A percentile compares a stretch with the other conserved stretches of the same genome.
These are phyloP conservation scores for Aplodontia rufa DNA, from an alignment of 2,113 vertebrate species.

Conservation along the genomic window DNA sequence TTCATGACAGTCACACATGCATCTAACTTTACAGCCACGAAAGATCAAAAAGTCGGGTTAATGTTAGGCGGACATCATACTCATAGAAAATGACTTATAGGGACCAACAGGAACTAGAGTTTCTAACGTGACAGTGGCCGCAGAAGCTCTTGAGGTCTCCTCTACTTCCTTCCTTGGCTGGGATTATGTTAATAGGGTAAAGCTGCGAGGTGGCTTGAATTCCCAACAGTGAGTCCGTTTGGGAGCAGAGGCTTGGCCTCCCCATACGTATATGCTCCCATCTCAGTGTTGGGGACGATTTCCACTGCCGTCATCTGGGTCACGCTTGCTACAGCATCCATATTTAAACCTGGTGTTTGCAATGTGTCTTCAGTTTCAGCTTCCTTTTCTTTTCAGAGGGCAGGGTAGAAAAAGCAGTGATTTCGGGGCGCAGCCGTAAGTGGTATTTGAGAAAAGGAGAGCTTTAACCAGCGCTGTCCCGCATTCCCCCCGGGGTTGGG, in stretches of 20 bases:
- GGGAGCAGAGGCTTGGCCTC: not conserved
- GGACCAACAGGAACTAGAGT: not conserved
- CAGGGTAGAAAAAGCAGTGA: not conserved
- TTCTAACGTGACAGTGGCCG: not conserved
- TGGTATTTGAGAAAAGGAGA: not conserved
- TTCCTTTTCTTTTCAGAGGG: slow-evolving; percentile 41
- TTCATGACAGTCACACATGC: not conserved
- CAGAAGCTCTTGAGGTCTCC: not conserved
- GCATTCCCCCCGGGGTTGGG: not conserved
- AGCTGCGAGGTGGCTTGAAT: slow-evolving; percentile 3
- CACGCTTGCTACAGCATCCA: slow-evolving; percentile 1
- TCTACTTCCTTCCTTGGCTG: not conserved
- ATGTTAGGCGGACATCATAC: not conserved
- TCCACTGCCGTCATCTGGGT: slow-evolving; percentile 49
- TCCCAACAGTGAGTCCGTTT: not conserved
- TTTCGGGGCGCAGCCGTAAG: not conserved
- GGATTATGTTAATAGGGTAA: not conserved
- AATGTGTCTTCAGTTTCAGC: slow-evolving; percentile 59
- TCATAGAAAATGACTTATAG: slow-evolving; percentile 39
- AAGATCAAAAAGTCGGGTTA: slow-evolving; percentile 35
- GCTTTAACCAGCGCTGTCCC: not conserved
- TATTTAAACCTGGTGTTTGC: slow-evolving; percentile 64
- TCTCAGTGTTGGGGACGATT: slow-evolving; percentile 44
- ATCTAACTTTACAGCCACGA: not conserved
- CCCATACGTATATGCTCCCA: not conserved